Conservation (phyloP, 2,797 vertebrate genomes). For the Helicolenus hilgendorfi region DNA sequence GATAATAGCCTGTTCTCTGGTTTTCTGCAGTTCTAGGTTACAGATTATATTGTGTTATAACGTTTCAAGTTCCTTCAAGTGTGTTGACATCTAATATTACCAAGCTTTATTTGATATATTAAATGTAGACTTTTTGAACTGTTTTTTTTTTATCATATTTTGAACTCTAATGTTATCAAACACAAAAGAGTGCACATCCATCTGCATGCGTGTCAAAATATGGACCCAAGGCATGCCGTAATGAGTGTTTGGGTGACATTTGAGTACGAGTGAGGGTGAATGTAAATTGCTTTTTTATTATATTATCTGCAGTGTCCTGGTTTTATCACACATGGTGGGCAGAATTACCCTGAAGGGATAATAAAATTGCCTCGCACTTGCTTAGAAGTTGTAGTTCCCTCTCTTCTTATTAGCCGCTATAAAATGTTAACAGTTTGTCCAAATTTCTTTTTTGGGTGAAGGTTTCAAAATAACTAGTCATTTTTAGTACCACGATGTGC, state of each 20-base stretch:
- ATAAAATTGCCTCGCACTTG: slow-evolving; percentile 58
- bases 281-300: slow-evolving; percentile 70
- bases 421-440: slow-evolving; percentile 41
- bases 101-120: background rate
- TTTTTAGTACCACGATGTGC: slow-evolving; percentile 25
- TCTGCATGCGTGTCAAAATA: slow-evolving; percentile 42
- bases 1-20: background rate
- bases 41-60: background rate
- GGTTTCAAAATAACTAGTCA: slow-evolving; percentile 1
- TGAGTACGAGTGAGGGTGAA: slow-evolving; percentile 57
- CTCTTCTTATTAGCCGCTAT: slow-evolving; percentile 49
- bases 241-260: slow-evolving; percentile 62
- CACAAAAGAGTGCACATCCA: slow-evolving; percentile 1
- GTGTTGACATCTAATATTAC: slow-evolving; percentile 14
- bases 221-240: slow-evolving; percentile 41
- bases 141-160: background rate
- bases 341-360: slow-evolving; percentile 65
- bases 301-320: slow-evolving; percentile 62
- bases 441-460: slow-evolving; percentile 24
- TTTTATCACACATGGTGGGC: slow-evolving; percentile 70
- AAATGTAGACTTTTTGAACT: background rate
- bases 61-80: background rate
- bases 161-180: slow-evolving; percentile 5
- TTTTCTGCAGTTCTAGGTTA: background rate
- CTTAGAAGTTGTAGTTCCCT: slow-evolving; percentile 39